These are phyloP conservation scores for Pachypeltis micranthus DNA, from an alignment of 1,140 invertebrate species.

Conservation along the genomic window DNA sequence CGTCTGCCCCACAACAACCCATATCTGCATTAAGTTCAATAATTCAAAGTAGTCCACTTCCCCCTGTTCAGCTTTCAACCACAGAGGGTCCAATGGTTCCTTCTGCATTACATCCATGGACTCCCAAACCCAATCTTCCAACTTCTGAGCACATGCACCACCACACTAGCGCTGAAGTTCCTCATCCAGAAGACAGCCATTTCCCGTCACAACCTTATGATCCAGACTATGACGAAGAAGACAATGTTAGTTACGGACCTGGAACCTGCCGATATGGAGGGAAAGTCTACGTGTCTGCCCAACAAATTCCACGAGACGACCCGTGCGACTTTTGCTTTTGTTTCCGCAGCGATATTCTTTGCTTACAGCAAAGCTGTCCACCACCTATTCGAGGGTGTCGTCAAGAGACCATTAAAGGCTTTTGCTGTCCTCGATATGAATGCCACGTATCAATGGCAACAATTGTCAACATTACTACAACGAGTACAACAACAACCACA, in stretches of 20 bases:
- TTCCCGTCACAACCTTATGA: slow-evolving; percentile 31
- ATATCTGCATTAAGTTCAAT: not conserved
- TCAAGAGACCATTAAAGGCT: slow-evolving; percentile 80
- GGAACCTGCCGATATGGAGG: slow-evolving; percentile 83
- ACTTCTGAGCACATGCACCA: slow-evolving; percentile 15
- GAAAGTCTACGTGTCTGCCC: slow-evolving; percentile 83
- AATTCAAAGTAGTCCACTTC: not conserved
- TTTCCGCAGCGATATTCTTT: slow-evolving; percentile 90
- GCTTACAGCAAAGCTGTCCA: slow-evolving; percentile 86
- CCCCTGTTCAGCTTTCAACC: not conserved
- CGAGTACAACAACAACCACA: slow-evolving; percentile 73
- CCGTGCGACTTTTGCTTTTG: slow-evolving; percentile 95
- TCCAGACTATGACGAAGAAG: slow-evolving; percentile 54
- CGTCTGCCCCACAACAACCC: not conserved
- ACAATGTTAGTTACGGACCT: slow-evolving; percentile 62
- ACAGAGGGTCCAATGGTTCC: not conserved
- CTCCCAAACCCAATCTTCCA: slow-evolving; percentile 18
- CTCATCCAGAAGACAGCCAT: slow-evolving; percentile 21
- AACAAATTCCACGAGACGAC: slow-evolving; percentile 86
- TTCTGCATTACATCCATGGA: slow-evolving; percentile 14
- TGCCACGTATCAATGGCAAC: slow-evolving; percentile 78
- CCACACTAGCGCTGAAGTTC: not conserved
- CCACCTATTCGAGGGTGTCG: slow-evolving; percentile 81
- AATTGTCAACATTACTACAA: slow-evolving; percentile 63
- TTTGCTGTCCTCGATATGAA: slow-evolving; percentile 89